Evolutionary conservation across 2,888 invertebrate species (phyloP), one percentile per base, ranked within the genome.

Genomic region (Amphimallon solstitiale): DNA sequence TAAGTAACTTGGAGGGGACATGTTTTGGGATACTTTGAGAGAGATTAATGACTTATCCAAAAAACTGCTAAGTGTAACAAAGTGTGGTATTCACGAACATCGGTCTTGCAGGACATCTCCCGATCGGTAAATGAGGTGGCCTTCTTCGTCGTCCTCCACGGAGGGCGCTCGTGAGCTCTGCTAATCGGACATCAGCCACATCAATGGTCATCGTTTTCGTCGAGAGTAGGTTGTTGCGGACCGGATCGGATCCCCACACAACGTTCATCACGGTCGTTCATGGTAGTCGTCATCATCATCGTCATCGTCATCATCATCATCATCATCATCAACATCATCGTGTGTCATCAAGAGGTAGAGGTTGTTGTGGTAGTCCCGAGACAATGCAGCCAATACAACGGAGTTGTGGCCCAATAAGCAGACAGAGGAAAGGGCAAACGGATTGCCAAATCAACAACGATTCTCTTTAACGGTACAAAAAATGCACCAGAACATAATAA

Each of bases 131-230:
- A 99, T 93, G 88, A 99, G 95, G 88, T 99, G 98, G 86, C 99
- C 99, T 87, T 99, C 98, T 88, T 94, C 94, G 89, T 99, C 98
- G 89, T 99, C 97, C 90, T 96, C 95, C 86, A 98, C 92, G 86
- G 94, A 93, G 85, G 95, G 94, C 84, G 92, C 91, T 83, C 91
- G 88, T 85, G 92, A 91, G 87, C 90, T 91, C 92, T 92, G 90
- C 86, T 84, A 79, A 68, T 71, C 70, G 65, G 67, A 59, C 71
- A 74, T 70, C 72, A 72, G 71, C 72, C 75, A 61, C 45, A 59
- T 59, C 43, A 49, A n/a, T n/a, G n/a, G 48, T 19, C 45, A 45
- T 19, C 29, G 29, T 29, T 29, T 29, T 17, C 45, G 19, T 45
- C 19, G n/a, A 17, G 10, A 19, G 19, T 45, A 15, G 45, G 45